A percentile compares a stretch with the other conserved stretches of the same genome.
These are phyloP conservation scores for Coenonympha arcania DNA, from an alignment of 2,888 invertebrate genomes.

Conservation along the genomic window DNA sequence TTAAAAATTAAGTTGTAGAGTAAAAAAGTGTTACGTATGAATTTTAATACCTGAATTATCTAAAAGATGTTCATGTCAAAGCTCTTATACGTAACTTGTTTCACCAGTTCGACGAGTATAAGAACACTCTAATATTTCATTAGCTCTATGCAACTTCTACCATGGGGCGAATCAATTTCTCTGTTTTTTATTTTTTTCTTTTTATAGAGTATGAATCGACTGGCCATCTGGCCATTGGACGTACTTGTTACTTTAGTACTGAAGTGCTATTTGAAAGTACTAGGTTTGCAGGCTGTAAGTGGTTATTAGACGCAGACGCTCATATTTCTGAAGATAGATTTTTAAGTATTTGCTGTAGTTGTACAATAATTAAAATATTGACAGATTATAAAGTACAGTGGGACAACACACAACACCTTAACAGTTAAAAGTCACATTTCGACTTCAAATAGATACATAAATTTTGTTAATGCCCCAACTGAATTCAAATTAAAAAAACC, in stretches of 20 bases:
- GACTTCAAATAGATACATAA: too few species aligned
- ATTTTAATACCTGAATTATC: too few species aligned
- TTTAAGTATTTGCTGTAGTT: background rate
- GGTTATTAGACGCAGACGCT: background rate
- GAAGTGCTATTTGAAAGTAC: slow-evolving; percentile 18
- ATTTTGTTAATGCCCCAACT: too few species aligned
- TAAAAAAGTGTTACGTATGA: too few species aligned
- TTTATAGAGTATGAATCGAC: slow-evolving; percentile 39
- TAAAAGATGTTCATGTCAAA: slow-evolving; percentile 4
- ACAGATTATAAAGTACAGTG: too few species aligned
- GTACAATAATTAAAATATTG: too few species aligned
- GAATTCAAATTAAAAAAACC: too few species aligned
- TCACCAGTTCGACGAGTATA: background rate
- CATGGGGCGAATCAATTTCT: slow-evolving; percentile 55
- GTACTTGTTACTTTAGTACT: slow-evolving; percentile 10
- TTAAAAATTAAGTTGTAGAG: too few species aligned
- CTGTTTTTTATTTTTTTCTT: slow-evolving; percentile 43
- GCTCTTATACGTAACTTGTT: background rate
- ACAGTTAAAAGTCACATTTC: too few species aligned
- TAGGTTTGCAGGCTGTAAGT: slow-evolving; percentile 14
- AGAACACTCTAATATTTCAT: slow-evolving; percentile 28
- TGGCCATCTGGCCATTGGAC: slow-evolving; percentile 37
- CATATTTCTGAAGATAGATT: background rate
- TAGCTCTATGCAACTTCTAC: slow-evolving; percentile 34
- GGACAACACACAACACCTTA: too few species aligned